Base-by-base conservation (phyloP, 2,797 vertebrate genomes). In the Erpetoichthys calabaricus region DNA sequence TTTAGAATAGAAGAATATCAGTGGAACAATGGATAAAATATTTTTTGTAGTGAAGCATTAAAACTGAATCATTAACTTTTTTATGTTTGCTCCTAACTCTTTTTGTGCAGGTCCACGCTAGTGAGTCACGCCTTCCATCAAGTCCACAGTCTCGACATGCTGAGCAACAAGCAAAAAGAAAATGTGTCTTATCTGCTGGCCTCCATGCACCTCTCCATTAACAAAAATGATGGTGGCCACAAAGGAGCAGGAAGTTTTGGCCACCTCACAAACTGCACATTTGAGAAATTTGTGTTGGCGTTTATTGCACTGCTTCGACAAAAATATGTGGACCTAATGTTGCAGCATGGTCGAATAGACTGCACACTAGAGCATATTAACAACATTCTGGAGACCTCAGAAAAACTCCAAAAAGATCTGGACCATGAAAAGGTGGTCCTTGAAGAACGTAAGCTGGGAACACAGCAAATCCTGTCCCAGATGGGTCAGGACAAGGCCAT, bases 401-500 rank as follows among this genome's bases (percentile, higher is more conserved):
- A 55, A 59, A 60, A 63, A 47, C 51, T 66, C 4, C 60, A 46
- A 42, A 55, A 57, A 53, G 62, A 63, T 47, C 56, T 63, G 8
- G 45, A n/a, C 6, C 55, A 63, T 56, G 57, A 63, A 42, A 61
- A 50, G 25, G 57, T 8, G 58, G 57, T 66, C 43, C 55, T 63
- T 42, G 59, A 66, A 50, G 62, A 66, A 45, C 59, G 61, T 43
- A 66, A 63, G 6, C 53, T 63, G 8, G 64, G 59, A 4, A 60
- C 62, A 43, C 5, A 56, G 8, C 62, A 63, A 55, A 66, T 66
- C 42, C 51, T 66, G 10, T 41, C 57, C 42, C 64, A 66, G 51
- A 66, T 66, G 51, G 64, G 59, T 8, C 62, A 63, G 45, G 62
- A 66, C 55, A 66, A 63, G 53, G 64, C 62, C 44, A 59, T 66